Evolutionary conservation across 2,888 invertebrate species (phyloP).

Genomic region (Drosophila heteroneura): DNA sequence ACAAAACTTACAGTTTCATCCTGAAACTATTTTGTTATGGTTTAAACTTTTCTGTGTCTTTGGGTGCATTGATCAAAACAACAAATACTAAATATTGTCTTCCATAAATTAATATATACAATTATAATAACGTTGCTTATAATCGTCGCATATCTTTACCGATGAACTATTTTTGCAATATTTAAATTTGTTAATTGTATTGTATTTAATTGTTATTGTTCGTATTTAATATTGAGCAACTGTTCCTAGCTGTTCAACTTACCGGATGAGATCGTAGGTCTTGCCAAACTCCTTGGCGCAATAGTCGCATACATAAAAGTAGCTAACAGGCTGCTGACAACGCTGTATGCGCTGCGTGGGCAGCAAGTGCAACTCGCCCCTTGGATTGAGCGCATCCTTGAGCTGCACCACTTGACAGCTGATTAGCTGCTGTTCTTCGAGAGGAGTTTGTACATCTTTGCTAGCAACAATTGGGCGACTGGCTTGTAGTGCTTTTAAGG

Average conservation of each 20-base stretch:
- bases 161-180: too few relatives aligned
- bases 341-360: constrained; percentile 42
- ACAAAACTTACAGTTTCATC: neutral
- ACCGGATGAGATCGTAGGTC: constrained; percentile 75
- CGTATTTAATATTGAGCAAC: neutral
- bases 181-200: too few relatives aligned
- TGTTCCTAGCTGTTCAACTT: neutral
- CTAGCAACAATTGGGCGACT: neutral
- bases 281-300: constrained; percentile 75
- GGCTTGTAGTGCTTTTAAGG: constrained; percentile 40
- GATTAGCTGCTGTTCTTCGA: constrained; percentile 32
- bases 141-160: neutral
- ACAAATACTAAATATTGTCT: neutral
- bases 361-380: constrained; percentile 3
- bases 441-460: neutral
- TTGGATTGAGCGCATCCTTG: constrained; percentile 23
- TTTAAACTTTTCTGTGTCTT: neutral
- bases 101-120: neutral
- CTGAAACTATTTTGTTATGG: too few relatives aligned
- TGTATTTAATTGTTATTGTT: too few relatives aligned
- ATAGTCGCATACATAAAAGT: constrained; percentile 68
- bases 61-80: too few relatives aligned
- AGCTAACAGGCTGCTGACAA: constrained; percentile 7
- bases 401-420: constrained; percentile 25
- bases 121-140: neutral